These are phyloP conservation scores for Semibalanus balanoides DNA, from an alignment of 1,140 invertebrate genomes.

Conservation along the genomic window DNA sequence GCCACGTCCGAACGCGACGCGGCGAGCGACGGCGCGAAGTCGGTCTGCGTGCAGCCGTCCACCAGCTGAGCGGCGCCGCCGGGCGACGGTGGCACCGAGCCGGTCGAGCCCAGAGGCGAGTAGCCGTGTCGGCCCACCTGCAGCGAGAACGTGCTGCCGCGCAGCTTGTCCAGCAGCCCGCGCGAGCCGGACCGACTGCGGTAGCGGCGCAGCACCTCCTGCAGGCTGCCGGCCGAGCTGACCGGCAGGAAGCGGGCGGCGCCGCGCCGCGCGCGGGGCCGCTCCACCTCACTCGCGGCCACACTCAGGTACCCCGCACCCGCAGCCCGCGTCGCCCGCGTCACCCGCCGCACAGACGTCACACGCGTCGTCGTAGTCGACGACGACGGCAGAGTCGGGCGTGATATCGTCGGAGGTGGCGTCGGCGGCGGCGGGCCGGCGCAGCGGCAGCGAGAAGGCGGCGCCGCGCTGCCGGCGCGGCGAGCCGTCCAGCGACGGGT, in stretches of 20 bases:
- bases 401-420: conserved; percentile 12
- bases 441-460: background rate
- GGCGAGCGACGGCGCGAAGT: background rate
- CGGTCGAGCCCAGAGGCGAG: background rate
- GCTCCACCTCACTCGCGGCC: background rate
- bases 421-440: background rate
- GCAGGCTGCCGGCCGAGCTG: background rate
- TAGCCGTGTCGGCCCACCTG: background rate
- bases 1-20: background rate
- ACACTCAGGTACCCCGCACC: no score
- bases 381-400: conserved; percentile 16
- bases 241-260: background rate
- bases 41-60: background rate
- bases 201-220: background rate
- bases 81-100: background rate
- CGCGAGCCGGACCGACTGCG: background rate
- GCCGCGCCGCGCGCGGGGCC: no score
- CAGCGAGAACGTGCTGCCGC: background rate
- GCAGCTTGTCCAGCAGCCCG: background rate
- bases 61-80: background rate
- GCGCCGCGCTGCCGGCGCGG: background rate
- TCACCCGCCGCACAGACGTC: background rate
- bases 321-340: no score
- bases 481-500: background rate
- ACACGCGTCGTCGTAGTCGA: conserved; percentile 9